phyloP scores from a whole-genome alignment of 2,888 invertebrate genomes.

The Belgica antarctica region DNA sequence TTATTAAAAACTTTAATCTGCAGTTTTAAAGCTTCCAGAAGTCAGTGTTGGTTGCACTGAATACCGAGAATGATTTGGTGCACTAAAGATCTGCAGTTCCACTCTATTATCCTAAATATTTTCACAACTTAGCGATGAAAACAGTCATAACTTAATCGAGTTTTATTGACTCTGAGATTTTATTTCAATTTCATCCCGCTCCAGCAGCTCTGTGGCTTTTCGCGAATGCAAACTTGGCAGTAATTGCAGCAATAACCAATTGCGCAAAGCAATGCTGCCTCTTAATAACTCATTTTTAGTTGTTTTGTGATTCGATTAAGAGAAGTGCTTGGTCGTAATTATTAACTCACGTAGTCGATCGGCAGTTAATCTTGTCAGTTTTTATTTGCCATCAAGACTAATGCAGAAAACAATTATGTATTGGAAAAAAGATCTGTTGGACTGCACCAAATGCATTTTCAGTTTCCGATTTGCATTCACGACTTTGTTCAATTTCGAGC shows the following conservation, averaged over 20 bases:
- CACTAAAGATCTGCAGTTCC: too few relatives aligned
- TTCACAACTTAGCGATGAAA: too few relatives aligned
- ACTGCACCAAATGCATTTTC: conserved; percentile 4
- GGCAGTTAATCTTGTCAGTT: not conserved
- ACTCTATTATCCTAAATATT: too few relatives aligned
- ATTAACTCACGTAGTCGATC: not conserved
- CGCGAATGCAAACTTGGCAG: not conserved
- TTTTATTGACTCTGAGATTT: too few relatives aligned
- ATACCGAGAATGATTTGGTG: too few relatives aligned
- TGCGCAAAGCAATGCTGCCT: not conserved
- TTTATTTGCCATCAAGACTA: not conserved
- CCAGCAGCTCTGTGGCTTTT: too few relatives aligned
- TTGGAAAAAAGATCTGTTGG: not conserved
- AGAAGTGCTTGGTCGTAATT: conserved; percentile 6
- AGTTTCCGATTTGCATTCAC: not conserved
- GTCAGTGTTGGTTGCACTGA: too few relatives aligned
- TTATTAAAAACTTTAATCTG: too few relatives aligned
- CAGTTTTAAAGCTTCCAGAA: too few relatives aligned
- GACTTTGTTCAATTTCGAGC: not conserved
- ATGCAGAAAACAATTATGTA: conserved; percentile 23
- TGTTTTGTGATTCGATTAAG: conserved; percentile 19
- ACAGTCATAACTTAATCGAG: too few relatives aligned
- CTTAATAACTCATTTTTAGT: conserved; percentile 5
- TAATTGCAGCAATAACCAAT: not conserved
- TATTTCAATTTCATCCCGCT: too few relatives aligned